These are phyloP conservation scores for Epirrita christyi DNA, from an alignment of 2,888 invertebrate species.

Conservation along the genomic window DNA sequence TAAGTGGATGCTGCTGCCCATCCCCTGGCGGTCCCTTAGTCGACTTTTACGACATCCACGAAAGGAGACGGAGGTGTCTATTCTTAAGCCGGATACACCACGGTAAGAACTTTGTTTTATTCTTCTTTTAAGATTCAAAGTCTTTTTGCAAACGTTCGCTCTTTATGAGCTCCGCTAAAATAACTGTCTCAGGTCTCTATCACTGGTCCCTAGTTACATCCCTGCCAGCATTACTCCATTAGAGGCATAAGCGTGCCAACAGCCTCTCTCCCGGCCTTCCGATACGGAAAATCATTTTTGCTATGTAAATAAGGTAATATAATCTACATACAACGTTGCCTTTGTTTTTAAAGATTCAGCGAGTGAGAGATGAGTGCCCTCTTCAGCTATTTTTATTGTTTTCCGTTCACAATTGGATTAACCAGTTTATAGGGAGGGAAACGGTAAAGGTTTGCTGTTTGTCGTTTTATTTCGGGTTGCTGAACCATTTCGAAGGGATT, in stretches of 20 bases:
- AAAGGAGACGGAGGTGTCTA: no score
- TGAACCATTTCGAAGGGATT: neutral
- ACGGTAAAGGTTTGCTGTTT: conserved; percentile 16
- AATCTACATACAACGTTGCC: conserved; percentile 54
- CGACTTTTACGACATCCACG: no score
- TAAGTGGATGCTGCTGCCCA: no score
- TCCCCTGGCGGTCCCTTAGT: no score
- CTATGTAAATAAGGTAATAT: conserved; percentile 62
- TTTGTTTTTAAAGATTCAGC: conserved; percentile 52
- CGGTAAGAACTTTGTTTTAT: no score
- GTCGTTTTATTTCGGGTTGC: conserved; percentile 17
- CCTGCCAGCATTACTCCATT: conserved; percentile 31
- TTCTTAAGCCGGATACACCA: no score
- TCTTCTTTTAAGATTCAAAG: no score
- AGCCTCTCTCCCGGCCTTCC: conserved; percentile 32
- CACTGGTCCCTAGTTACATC: conserved; percentile 3
- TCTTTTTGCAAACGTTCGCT: no score
- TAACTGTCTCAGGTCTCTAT: neutral
- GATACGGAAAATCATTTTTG: conserved; percentile 62
- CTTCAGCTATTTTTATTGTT: conserved; percentile 31
- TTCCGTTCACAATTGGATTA: conserved; percentile 23
- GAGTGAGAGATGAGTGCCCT: conserved; percentile 31
- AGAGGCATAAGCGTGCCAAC: conserved; percentile 28
- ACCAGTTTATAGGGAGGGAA: conserved; percentile 17
- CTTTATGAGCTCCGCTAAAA: no score